Evolutionary conservation across 1,140 invertebrate genomes (phyloP), one percentile per base, ranked within the genome.

Genomic region (Triops longicaudatus): DNA sequence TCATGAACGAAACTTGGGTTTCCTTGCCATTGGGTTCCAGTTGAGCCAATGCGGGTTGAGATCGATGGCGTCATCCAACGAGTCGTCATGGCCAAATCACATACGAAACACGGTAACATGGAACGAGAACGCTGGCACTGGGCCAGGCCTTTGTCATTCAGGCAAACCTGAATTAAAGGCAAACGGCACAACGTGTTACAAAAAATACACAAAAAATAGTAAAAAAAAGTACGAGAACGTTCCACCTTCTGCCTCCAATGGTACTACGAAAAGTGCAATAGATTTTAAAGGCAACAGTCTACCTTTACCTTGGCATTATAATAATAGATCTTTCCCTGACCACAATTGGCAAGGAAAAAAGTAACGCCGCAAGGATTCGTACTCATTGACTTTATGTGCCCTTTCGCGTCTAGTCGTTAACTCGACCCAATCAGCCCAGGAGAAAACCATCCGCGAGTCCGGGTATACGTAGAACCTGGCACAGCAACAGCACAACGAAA

Each of bases 11-110:
- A 63, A 63, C 50, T 17, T 22, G 7, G 50, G 50, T 14, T 0
- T 17, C n/a, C 50, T 14, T 63, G 50, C 50, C n/a, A 63, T 63
- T 63, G 50, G 50, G 50, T 63, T 63, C 17, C 50, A 17, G 10
- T 22, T 14, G 50, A 63, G 50, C 50, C 50, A 63, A 63, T 63
- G 14, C 50, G 50, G 50, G 50, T 14, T 0, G 50, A 2, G 50
- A 63, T 63, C 50, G 50, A 63, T 63, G 50, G 50, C 50, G 50
- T 63, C 50, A 63, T 63, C 50, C 50, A 63, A 63, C n/a, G 50
- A 63, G 50, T 63, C 50, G 50, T 63, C 50, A 63, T 63, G 50
- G 10, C 50, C 50, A 17, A 63, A 63, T 63, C 50, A 63, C 22
- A 63, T 63, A 63, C 50, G 50, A 63, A 63, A 17, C 50, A 63